phyloP scores from a whole-genome alignment of 2,797 vertebrate genomes.

The Cyprinella venusta region DNA sequence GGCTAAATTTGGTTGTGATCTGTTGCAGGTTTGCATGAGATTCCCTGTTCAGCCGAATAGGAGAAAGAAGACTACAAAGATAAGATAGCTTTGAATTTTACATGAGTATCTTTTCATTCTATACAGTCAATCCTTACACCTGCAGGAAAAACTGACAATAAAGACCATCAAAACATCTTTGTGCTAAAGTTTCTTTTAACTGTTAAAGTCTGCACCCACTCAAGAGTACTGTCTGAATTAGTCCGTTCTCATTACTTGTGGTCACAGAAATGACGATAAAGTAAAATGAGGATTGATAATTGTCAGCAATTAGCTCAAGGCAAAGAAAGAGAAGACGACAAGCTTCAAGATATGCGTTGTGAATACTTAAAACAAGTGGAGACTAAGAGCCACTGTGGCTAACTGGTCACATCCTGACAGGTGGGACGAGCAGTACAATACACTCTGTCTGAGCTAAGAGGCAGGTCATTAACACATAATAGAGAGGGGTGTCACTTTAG shows the following conservation, averaged over 20 bases:
- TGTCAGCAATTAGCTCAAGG: constrained; percentile 54
- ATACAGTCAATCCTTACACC: not conserved
- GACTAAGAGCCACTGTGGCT: constrained; percentile 40
- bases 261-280: constrained; percentile 51
- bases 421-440: constrained; percentile 54
- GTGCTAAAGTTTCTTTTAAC: constrained; percentile 52
- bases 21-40: not conserved
- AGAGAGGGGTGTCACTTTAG: constrained; percentile 57
- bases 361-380: constrained; percentile 53
- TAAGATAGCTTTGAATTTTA: not conserved
- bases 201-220: constrained; percentile 78
- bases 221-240: constrained; percentile 57
- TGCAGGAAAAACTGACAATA: constrained; percentile 6
- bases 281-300: constrained; percentile 59
- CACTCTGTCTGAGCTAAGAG: constrained; percentile 55
- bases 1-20: not conserved
- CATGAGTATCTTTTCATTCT: not conserved
- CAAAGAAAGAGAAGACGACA: constrained; percentile 40
- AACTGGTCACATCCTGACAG: constrained; percentile 57
- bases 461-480: constrained; percentile 62
- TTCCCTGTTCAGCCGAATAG: not conserved
- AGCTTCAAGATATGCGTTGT: constrained; percentile 43
- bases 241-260: constrained; percentile 45
- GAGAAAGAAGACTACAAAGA: not conserved
- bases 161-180: constrained; percentile 39